phyloP scores from a whole-genome alignment of 2,113 vertebrate genomes.

The Hippolais icterina region DNA sequence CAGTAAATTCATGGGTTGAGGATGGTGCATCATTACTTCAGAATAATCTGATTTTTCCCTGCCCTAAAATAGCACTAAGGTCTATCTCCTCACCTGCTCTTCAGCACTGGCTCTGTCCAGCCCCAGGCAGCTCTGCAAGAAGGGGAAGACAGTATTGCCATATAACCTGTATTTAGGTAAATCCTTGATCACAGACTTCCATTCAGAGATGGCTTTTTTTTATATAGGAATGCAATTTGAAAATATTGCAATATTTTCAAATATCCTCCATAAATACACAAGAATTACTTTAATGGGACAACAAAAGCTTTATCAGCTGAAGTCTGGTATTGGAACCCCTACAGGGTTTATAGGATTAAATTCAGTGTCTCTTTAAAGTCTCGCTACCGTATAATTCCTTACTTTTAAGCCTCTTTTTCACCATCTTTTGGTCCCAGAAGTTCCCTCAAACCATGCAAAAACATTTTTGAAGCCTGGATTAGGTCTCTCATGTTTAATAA shows the following conservation, averaged over 20 bases:
- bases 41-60: background rate
- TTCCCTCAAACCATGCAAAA: slow-evolving; percentile 3
- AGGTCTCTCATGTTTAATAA: slow-evolving; percentile 41
- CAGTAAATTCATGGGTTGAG: background rate
- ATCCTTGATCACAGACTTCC: background rate
- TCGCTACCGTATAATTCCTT: background rate
- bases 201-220: background rate
- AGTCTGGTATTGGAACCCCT: background rate
- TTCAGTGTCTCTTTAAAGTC: background rate
- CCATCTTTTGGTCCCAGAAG: background rate
- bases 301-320: background rate
- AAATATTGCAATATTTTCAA: background rate
- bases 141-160: background rate
- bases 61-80: background rate
- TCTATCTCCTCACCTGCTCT: background rate
- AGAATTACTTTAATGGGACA: background rate
- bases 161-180: background rate
- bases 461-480: slow-evolving; percentile 18
- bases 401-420: slow-evolving; percentile 8
- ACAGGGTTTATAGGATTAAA: background rate
- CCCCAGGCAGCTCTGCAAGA: too few species aligned
- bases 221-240: background rate
- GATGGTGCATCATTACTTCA: background rate
- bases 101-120: background rate
- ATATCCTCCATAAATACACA: background rate